Conservation (phyloP, 2,797 vertebrate genomes). For the Anabas testudineus region DNA sequence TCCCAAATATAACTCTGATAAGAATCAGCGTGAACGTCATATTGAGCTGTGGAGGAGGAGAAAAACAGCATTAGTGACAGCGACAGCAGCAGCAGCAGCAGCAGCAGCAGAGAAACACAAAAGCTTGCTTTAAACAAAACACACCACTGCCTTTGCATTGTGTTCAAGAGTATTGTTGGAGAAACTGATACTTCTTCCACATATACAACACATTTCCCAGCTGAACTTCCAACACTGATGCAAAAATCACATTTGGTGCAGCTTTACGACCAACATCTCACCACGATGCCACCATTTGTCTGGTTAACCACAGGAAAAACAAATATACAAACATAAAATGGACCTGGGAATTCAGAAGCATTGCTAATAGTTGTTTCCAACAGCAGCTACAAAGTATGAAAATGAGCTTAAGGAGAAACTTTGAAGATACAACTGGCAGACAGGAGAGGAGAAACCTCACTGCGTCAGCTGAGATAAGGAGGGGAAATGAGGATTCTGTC, state of each 20-base stretch:
- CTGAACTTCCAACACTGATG: neutral
- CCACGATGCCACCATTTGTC: constrained; percentile 6
- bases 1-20: constrained; percentile 12
- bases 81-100: neutral
- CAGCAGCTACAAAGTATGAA: constrained; percentile 32
- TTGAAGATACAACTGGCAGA: constrained; percentile 54
- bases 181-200: neutral
- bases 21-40: neutral
- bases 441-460: constrained; percentile 32
- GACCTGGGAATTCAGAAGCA: constrained; percentile 11
- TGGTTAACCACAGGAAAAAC: constrained; percentile 1
- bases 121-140: constrained; percentile 17
- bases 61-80: constrained; percentile 21
- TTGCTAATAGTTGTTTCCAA: constrained; percentile 26
- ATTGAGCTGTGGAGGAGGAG: constrained; percentile 34
- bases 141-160: constrained; percentile 2
- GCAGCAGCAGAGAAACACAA: constrained; percentile 18
- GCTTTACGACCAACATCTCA: neutral
- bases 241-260: constrained; percentile 9
- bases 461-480: constrained; percentile 51
- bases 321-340: constrained; percentile 14
- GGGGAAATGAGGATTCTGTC: constrained; percentile 46
- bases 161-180: constrained; percentile 3
- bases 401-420: constrained; percentile 49
- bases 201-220: neutral